A percentile compares a stretch with the other conserved stretches of the same genome.
Evolutionary conservation across 2,797 vertebrate genomes (phyloP).

Genomic region (Pseudomugil tenellus): DNA sequence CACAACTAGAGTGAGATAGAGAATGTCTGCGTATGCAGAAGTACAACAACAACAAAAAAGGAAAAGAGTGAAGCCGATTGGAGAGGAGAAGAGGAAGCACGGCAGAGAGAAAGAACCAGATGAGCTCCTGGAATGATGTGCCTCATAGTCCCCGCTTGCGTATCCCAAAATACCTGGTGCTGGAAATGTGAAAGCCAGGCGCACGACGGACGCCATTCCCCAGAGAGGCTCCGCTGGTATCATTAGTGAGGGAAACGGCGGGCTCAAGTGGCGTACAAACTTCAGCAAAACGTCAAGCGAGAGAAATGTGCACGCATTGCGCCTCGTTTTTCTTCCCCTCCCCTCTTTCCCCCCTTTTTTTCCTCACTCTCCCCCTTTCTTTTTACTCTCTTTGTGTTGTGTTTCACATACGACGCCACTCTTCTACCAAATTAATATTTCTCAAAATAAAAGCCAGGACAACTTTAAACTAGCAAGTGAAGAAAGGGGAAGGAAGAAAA

Average conservation of each 20-base stretch:
- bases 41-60: slow-evolving; percentile 82
- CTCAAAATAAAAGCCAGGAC: slow-evolving; percentile 90
- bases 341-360: slow-evolving; percentile 38
- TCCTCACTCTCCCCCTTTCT: slow-evolving; percentile 60
- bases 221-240: slow-evolving; percentile 85
- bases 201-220: slow-evolving; percentile 84
- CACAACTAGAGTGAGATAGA: slow-evolving; percentile 71
- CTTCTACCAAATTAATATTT: slow-evolving; percentile 88
- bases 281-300: slow-evolving; percentile 90
- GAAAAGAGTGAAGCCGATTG: slow-evolving; percentile 63
- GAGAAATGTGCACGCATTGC: slow-evolving; percentile 78
- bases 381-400: slow-evolving; percentile 74
- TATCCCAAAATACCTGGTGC: slow-evolving; percentile 87
- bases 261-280: slow-evolving; percentile 88
- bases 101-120: slow-evolving; percentile 68
- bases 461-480: slow-evolving; percentile 86
- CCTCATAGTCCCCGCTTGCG: slow-evolving; percentile 82
- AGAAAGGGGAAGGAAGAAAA: slow-evolving; percentile 70
- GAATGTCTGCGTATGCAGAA: slow-evolving; percentile 82
- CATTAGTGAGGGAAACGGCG: slow-evolving; percentile 86
- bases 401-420: slow-evolving; percentile 73
- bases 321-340: slow-evolving; percentile 45
- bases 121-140: slow-evolving; percentile 83
- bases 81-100: slow-evolving; percentile 44
- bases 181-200: slow-evolving; percentile 82